Conservation (phyloP, 2,113 vertebrate genomes). For the Hucho hucho region DNA sequence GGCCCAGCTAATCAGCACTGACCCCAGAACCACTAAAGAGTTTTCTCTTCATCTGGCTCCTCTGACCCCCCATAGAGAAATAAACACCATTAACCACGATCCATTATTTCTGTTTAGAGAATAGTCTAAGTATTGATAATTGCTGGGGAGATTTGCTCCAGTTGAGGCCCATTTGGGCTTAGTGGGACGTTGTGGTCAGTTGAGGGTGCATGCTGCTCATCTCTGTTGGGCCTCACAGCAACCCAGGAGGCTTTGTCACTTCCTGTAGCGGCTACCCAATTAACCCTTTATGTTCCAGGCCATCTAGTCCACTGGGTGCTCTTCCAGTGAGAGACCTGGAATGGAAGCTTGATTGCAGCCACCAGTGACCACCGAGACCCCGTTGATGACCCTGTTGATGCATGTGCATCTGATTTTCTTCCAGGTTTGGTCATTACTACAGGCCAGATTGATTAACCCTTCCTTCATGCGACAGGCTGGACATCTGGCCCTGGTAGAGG, state of each 20-base stretch:
- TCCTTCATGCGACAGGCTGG: neutral
- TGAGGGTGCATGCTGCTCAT: constrained; percentile 5
- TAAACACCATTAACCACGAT: constrained; percentile 24
- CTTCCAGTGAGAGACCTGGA: constrained; percentile 12
- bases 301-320: constrained; percentile 34
- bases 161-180: neutral
- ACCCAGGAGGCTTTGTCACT: constrained; percentile 20
- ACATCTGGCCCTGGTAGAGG: neutral
- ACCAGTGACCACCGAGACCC: constrained; percentile 22
- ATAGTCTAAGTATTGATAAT: constrained; percentile 39
- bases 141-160: constrained; percentile 6
- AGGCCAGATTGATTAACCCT: constrained; percentile 10
- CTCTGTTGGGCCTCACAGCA: constrained; percentile 10
- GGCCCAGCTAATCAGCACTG: constrained; percentile 39
- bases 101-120: constrained; percentile 40
- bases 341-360: constrained; percentile 28
- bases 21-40: constrained; percentile 35
- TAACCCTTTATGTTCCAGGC: constrained; percentile 31
- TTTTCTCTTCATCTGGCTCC: constrained; percentile 26
- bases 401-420: constrained; percentile 26
- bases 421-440: constrained; percentile 6
- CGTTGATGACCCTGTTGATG: constrained; percentile 7
- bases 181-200: neutral
- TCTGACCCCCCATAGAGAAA: constrained; percentile 33
- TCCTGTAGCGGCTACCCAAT: constrained; percentile 38